Conservation (phyloP, 1,140 invertebrate species). For the Cotesia typhae region DNA sequence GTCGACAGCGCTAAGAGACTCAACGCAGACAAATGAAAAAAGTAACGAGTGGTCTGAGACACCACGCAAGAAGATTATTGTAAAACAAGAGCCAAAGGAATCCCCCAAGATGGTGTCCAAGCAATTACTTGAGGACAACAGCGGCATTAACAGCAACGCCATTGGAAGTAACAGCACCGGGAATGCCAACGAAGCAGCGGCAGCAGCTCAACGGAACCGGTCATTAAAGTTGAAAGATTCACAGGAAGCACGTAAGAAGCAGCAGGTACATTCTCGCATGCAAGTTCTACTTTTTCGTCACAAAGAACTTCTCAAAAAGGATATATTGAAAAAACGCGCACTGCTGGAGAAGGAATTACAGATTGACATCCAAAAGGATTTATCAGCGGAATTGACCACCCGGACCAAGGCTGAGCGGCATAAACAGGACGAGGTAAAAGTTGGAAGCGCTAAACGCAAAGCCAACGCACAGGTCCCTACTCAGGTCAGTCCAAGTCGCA, state of each 20-base stretch:
- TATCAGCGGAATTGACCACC: slow-evolving; percentile 73
- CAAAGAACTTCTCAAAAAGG: slow-evolving; percentile 92
- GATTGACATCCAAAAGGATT: slow-evolving; percentile 86
- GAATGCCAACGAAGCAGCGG: not conserved
- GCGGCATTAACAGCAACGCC: not conserved
- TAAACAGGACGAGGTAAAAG: slow-evolving; percentile 76
- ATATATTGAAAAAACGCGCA: slow-evolving; percentile 89
- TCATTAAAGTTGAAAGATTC: slow-evolving; percentile 59
- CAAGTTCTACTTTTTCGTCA: slow-evolving; percentile 80
- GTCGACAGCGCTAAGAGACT: not conserved
- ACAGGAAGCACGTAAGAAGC: slow-evolving; percentile 66
- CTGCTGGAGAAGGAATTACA: slow-evolving; percentile 91
- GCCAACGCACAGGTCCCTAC: slow-evolving; percentile 64
- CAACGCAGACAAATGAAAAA: slow-evolving; percentile 58
- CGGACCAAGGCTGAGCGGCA: slow-evolving; percentile 75
- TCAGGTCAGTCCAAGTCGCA: slow-evolving; percentile 62
- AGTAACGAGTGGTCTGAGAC: slow-evolving; percentile 70
- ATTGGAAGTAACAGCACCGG: not conserved
- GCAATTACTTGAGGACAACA: slow-evolving; percentile 11
- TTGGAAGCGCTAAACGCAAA: slow-evolving; percentile 69
- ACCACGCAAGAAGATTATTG: slow-evolving; percentile 60
- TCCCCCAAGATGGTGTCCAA: slow-evolving; percentile 21
- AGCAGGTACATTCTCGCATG: slow-evolving; percentile 69
- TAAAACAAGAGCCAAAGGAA: slow-evolving; percentile 53
- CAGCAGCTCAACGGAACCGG: slow-evolving; percentile 54